Evolutionary conservation across 2,113 vertebrate species (phyloP).

Genomic region (Crotalus helleri): DNA sequence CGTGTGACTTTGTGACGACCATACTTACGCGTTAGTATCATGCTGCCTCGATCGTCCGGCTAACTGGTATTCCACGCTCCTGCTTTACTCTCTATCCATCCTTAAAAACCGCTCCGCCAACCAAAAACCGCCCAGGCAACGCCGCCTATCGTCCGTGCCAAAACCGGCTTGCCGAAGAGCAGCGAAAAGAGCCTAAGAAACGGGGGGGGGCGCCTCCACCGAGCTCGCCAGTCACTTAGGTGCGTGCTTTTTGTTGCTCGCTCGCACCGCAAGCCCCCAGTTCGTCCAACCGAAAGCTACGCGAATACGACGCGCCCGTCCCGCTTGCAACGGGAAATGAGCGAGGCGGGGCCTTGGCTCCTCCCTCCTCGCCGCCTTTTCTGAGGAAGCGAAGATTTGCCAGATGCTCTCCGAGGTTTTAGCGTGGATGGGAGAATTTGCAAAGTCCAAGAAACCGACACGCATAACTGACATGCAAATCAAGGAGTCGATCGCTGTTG

Average conservation of each 20-base stretch:
- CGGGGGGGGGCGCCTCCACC: not conserved
- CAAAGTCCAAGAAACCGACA: not conserved
- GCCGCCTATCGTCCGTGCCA: not conserved
- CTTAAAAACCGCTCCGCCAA: not conserved
- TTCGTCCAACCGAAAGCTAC: not conserved
- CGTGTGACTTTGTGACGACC: not conserved
- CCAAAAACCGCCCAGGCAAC: not conserved
- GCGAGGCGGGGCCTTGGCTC: not conserved
- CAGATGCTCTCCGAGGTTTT: not conserved
- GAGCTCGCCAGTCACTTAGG: not conserved
- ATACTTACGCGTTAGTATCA: conserved; percentile 33
- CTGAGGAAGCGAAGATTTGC: not conserved
- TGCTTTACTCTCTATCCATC: not conserved
- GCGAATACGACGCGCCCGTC: not conserved
- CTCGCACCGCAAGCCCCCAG: not conserved
- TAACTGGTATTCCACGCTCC: not conserved
- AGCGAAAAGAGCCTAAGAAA: not conserved
- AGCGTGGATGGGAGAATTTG: not conserved
- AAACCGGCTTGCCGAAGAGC: not conserved
- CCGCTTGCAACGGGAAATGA: not conserved
- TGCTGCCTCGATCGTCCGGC: not conserved
- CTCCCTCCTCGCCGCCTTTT: not conserved
- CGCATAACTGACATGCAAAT: not conserved
- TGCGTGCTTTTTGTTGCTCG: not conserved
- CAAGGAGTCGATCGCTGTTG: not conserved